Evolutionary conservation across 2,888 invertebrate genomes (phyloP).

Genomic region (Tipula unca): DNA sequence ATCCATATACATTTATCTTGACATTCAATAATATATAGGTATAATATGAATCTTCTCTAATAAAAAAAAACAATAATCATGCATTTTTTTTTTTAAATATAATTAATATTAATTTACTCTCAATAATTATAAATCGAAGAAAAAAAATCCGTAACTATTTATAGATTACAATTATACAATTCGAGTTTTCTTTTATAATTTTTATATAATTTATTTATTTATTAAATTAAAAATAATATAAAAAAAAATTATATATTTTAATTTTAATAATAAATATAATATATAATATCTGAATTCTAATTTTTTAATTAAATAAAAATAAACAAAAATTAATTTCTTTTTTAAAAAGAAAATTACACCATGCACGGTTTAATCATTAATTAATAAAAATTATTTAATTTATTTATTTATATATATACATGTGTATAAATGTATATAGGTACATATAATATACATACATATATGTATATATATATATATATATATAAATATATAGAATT

Average conservation of each 20-base stretch:
- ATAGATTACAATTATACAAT: background rate
- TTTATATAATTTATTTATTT: slow-evolving; percentile 8
- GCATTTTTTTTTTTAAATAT: slow-evolving; percentile 1
- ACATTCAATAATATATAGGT: background rate
- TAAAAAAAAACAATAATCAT: background rate
- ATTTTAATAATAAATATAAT: background rate
- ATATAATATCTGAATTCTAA: background rate
- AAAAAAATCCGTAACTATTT: slow-evolving; percentile 14
- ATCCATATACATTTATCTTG: background rate
- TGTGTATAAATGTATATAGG: background rate
- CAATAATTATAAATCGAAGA: background rate
- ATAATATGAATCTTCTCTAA: background rate
- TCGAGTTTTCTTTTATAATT: background rate
- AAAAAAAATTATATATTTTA: background rate
- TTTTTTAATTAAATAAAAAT: background rate
- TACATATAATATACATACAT: background rate
- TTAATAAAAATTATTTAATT: too few relatives aligned
- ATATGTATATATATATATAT: background rate
- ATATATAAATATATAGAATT: background rate
- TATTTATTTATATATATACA: background rate
- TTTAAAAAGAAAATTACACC: slow-evolving; percentile 4
- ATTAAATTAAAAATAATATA: slow-evolving; percentile 14
- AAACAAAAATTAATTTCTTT: background rate
- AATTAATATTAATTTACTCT: background rate
- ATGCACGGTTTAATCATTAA: background rate